These are phyloP conservation scores for Lamprologus sp. DNA, from an alignment of 2,113 vertebrate genomes.

Conservation along the genomic window DNA sequence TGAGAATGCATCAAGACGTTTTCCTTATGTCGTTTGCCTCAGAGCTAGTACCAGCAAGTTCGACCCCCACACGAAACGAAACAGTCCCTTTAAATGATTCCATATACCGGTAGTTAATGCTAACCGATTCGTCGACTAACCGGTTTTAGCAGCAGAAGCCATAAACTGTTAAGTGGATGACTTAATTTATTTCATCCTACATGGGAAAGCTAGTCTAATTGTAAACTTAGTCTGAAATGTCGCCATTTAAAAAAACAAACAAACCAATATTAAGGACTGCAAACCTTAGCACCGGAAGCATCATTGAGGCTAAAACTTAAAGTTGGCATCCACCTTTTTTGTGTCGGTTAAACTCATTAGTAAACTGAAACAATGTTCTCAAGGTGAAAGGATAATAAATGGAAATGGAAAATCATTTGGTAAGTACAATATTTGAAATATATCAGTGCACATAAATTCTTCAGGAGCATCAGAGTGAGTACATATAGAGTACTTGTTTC, in stretches of 20 bases:
- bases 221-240: background rate
- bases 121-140: background rate
- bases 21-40: background rate
- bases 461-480: background rate
- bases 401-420: background rate
- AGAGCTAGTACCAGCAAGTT: background rate
- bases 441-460: background rate
- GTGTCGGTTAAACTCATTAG: background rate
- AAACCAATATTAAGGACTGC: background rate
- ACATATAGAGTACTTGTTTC: background rate
- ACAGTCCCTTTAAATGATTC: background rate
- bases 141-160: background rate
- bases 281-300: background rate
- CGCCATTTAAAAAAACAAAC: background rate
- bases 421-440: conserved; percentile 35
- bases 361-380: background rate
- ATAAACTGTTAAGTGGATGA: background rate
- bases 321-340: background rate
- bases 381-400: background rate
- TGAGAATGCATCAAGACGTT: background rate
- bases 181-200: background rate
- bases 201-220: background rate
- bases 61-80: background rate
- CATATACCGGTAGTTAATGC: background rate
- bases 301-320: background rate